Base-by-base conservation (phyloP, 2,113 vertebrate genomes). In the Istiophorus platypterus region DNA sequence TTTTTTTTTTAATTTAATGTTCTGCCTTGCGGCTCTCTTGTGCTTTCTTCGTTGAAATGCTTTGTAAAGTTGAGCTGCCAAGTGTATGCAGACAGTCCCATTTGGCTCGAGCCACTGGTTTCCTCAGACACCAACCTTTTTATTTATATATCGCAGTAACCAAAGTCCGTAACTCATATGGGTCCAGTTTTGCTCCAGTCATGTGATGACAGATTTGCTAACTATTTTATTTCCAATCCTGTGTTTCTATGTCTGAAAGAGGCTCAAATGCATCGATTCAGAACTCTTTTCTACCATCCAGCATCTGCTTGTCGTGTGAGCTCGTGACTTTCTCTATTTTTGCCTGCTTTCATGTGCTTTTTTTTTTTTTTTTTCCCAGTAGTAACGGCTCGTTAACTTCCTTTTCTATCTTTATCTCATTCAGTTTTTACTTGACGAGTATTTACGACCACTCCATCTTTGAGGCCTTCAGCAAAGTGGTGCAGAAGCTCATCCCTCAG, bases 361-460 rank as follows among this genome's bases (percentile, higher is more conserved):
- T 87, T 83, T 81, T n/a, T n/a, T n/a, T n/a, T n/a, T n/a, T 22
- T 68, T 70, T 64, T 65, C 56, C 63, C 41, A 6, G 34, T 6
- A 37, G 58, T 68, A 58, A 76, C 59, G 3, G 59, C 62, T 57
- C 42, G 69, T 64, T 87, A 41, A 73, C 77, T 86, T 84, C 78
- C 64, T 58, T 61, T 56, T 49, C 1, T 15, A 26, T 79, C 6
- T 15, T 76, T 76, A 2, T 89, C 51, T 88, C 84, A 84, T 88
- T 76, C 95, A 99, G 98, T 95, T 99, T 99, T 95, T 99, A 99
- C 93, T 95, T 99, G 96, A 99, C 98, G 41, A 99, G 98, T 94
- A 99, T 99, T 94, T 99, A 99, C 88, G 98, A 99, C 94, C 98
- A 99, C 95, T 99, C 98, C 85, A 99, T 99, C 95, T 99, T 99